Evolutionary conservation across 92 coral and sea anemone species (phyloP).

Genomic region (Porites lobata): DNA sequence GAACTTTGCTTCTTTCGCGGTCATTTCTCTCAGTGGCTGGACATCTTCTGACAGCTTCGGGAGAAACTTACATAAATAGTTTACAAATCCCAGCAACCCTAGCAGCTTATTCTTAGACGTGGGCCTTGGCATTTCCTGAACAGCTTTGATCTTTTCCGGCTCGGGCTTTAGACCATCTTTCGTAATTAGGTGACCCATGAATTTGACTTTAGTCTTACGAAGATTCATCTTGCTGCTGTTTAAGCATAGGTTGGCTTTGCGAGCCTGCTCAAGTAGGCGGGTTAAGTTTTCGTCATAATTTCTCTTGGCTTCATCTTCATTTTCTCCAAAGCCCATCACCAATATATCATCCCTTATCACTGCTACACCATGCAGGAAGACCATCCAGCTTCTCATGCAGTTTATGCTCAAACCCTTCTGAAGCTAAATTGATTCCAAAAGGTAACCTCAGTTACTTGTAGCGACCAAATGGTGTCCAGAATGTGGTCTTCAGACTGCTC

Average conservation of each 20-base stretch:
- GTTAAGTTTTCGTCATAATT: neutral
- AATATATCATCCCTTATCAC: no score
- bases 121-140: conserved; percentile 52
- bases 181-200: conserved; percentile 56
- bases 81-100: conserved; percentile 69
- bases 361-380: no score
- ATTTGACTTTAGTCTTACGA: conserved; percentile 34
- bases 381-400: conserved; percentile 51
- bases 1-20: conserved; percentile 47
- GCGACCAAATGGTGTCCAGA: conserved; percentile 64
- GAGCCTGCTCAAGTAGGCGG: no score
- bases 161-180: conserved; percentile 59
- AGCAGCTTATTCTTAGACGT: conserved; percentile 39
- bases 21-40: conserved; percentile 54
- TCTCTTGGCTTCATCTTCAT: no score
- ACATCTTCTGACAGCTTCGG: conserved; percentile 54
- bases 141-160: conserved; percentile 49
- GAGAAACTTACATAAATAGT: conserved; percentile 39
- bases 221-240: no score
- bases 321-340: no score
- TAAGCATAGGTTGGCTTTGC: no score
- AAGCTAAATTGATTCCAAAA: neutral
- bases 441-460: no score
- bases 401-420: conserved; percentile 63
- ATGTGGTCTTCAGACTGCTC: conserved; percentile 45